Evolutionary conservation across 2,888 invertebrate genomes (phyloP), one percentile per base, ranked within the genome.

Genomic region (Drosophila monieri): DNA sequence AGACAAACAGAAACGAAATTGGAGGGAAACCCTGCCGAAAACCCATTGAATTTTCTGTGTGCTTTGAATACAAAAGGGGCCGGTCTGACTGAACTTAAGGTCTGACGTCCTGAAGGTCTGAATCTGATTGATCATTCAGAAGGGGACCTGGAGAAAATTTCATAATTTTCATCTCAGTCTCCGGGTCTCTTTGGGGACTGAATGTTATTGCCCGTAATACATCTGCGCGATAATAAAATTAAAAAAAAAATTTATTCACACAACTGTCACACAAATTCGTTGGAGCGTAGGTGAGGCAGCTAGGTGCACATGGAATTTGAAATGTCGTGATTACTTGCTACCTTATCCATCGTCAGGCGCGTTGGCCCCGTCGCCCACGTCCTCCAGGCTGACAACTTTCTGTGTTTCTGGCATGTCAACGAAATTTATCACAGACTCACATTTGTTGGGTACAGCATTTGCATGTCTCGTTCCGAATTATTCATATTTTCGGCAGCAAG

Each of bases 381-480:
- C 48, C 18, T 25, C 47, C 14, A 8, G 48, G 18, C 47, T 53
- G 46, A 15, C 10, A 67, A 43, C 51, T 72, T 47, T 58, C 57
- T 32, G 43, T 61, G 44, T 71, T 64, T 46, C 48, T 44, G 35
- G 44, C 30, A 27, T 76, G 84, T 72, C 76, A 72, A 59, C 60
- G 39, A 81, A 87, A 81, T 87, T 87, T 81, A 81, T 81, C 81
- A 81, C 79, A 85, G 64, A 69, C 56, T 64, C 47, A 62, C 85
- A 87, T 81, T 87, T 83, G 83, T 85, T 58, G 81, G 81, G 78
- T 67, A 66, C 80, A 55, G 46, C 72, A 81, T 81, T 85, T 85
- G 69, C 81, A 83, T 87, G 80, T 71, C 78, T 57, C 53, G 21
- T 57, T 69, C 62, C 55, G 77, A 87, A 69, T 78, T 81, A 81